phyloP scores from a whole-genome alignment of 2,888 invertebrate genomes.

The Eumacrocentrus americanus region DNA sequence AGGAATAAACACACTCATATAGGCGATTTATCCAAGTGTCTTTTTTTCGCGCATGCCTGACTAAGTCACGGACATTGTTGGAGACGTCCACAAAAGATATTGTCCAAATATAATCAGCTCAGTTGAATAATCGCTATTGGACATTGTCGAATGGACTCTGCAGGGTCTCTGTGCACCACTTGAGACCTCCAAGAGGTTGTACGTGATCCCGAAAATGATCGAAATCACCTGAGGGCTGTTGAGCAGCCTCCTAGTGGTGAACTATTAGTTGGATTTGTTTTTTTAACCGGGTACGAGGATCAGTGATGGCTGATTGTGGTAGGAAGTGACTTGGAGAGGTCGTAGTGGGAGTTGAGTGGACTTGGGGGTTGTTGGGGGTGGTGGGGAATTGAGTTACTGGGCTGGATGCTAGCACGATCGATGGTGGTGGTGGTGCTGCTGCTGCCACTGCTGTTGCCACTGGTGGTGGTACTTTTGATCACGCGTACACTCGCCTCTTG shows the following conservation, averaged over 20 bases:
- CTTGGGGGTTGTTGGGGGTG: conserved; percentile 19
- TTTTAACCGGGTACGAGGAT: background rate
- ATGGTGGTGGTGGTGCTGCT: conserved; percentile 42
- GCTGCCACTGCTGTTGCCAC: conserved; percentile 46
- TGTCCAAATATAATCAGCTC: background rate
- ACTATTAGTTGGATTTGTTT: background rate
- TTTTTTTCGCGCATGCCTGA: conserved; percentile 47
- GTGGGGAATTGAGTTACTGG: conserved; percentile 46
- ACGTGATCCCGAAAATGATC: no score
- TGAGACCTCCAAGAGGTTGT: no score
- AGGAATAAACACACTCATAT: background rate
- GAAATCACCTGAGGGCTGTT: no score
- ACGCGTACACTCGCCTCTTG: background rate
- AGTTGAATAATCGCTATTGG: background rate
- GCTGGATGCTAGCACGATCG: conserved; percentile 45
- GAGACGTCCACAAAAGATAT: background rate
- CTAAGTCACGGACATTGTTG: conserved; percentile 24
- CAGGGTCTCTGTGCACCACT: no score
- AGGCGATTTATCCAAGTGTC: background rate
- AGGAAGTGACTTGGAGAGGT: background rate
- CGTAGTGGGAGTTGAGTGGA: background rate
- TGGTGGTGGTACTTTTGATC: conserved; percentile 34
- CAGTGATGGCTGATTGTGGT: conserved; percentile 9
- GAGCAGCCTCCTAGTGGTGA: no score
- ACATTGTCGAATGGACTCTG: background rate